phyloP scores from a whole-genome alignment of 1,140 invertebrate species.

The Dreissena rostriformis region DNA sequence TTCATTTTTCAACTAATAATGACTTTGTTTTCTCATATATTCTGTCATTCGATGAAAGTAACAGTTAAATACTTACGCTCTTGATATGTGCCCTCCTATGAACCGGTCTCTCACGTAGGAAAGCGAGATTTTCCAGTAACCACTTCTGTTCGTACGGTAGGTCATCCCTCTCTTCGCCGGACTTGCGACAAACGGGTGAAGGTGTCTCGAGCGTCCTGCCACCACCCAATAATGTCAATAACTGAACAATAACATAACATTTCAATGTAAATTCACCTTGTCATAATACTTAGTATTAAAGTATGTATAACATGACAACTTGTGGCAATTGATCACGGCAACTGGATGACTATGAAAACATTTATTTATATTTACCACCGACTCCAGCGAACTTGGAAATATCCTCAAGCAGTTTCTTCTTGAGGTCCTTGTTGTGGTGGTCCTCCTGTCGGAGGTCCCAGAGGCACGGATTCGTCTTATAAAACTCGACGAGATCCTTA shows the following conservation, averaged over 20 bases:
- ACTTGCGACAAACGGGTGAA: slow-evolving; percentile 38
- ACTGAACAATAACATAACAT: slow-evolving; percentile 16
- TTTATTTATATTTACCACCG: slow-evolving; percentile 17
- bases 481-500: slow-evolving; percentile 1
- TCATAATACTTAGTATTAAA: slow-evolving; percentile 16
- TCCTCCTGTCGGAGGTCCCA: background rate
- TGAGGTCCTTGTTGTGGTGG: slow-evolving; percentile 18
- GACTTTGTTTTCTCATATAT: slow-evolving; percentile 21
- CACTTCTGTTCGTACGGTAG: slow-evolving; percentile 27
- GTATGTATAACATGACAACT: slow-evolving; percentile 27
- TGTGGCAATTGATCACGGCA: background rate
- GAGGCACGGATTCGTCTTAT: slow-evolving; percentile 10
- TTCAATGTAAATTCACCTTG: slow-evolving; percentile 15
- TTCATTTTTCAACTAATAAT: slow-evolving; percentile 25
- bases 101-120: slow-evolving; percentile 14
- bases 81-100: slow-evolving; percentile 14
- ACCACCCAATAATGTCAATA: slow-evolving; percentile 22
- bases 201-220: slow-evolving; percentile 17
- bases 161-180: slow-evolving; percentile 37
- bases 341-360: background rate
- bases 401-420: slow-evolving; percentile 4
- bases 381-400: background rate
- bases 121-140: slow-evolving; percentile 12
- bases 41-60: background rate
- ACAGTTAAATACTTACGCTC: slow-evolving; percentile 11